phyloP scores from a whole-genome alignment of 2,888 invertebrate genomes.

The Apotomis capreana region DNA sequence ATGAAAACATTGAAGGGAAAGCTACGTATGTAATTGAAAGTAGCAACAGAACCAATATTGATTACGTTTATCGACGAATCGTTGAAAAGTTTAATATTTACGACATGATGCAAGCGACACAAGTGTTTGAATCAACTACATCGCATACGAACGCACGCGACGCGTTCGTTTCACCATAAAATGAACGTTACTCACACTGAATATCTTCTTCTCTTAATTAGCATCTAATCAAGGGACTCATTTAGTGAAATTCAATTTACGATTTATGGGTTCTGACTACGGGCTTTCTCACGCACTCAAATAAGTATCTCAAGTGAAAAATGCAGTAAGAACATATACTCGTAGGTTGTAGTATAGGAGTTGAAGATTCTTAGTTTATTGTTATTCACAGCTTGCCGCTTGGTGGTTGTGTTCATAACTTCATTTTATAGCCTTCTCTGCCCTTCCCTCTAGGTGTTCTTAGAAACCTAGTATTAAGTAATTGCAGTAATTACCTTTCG shows the following conservation, averaged over 20 bases:
- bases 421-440: slow-evolving; percentile 19
- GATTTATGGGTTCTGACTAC: slow-evolving; percentile 65
- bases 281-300: slow-evolving; percentile 70
- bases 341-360: background rate
- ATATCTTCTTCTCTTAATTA: slow-evolving; percentile 73
- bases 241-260: slow-evolving; percentile 67
- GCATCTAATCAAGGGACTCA: slow-evolving; percentile 73
- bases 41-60: slow-evolving; percentile 71
- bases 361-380: background rate
- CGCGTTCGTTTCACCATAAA: slow-evolving; percentile 60
- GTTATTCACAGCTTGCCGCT: background rate
- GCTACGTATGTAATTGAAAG: slow-evolving; percentile 74
- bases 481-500: slow-evolving; percentile 2
- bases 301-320: slow-evolving; percentile 1
- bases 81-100: slow-evolving; percentile 59
- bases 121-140: slow-evolving; percentile 50
- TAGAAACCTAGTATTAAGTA: slow-evolving; percentile 22
- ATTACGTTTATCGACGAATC: slow-evolving; percentile 63
- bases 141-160: slow-evolving; percentile 51
- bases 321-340: background rate
- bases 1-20: slow-evolving; percentile 63
- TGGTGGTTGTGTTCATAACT: slow-evolving; percentile 14
- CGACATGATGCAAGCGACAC: slow-evolving; percentile 58
- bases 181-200: slow-evolving; percentile 58
- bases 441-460: slow-evolving; percentile 17